These are phyloP conservation scores for Oxygymnocypris stewartii DNA, from an alignment of 2,113 vertebrate genomes.

Conservation along the genomic window DNA sequence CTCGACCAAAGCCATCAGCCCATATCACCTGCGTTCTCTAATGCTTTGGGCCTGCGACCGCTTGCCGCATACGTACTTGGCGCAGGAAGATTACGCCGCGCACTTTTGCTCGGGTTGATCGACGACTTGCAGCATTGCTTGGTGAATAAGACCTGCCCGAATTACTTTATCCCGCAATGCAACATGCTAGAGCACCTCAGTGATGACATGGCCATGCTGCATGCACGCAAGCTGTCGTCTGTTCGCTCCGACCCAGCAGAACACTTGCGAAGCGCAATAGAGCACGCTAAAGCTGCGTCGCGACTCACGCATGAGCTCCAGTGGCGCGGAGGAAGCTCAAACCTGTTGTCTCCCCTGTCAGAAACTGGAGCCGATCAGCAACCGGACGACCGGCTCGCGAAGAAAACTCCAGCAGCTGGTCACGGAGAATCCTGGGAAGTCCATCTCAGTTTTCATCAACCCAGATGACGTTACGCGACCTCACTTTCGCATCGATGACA, in stretches of 20 bases:
- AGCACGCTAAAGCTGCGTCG: conserved; percentile 91
- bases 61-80: conserved; percentile 86
- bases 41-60: conserved; percentile 99
- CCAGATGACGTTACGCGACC: conserved; percentile 95
- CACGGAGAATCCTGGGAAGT: conserved; percentile 97
- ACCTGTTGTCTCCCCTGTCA: conserved; percentile 87
- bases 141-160: conserved; percentile 95
- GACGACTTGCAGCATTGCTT: conserved; percentile 98
- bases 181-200: conserved; percentile 97
- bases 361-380: conserved; percentile 81
- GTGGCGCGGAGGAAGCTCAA: conserved; percentile 81
- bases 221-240: conserved; percentile 88
- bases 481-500: conserved; percentile 98
- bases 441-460: conserved; percentile 98
- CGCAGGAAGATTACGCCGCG: conserved; percentile 89
- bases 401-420: conserved; percentile 98
- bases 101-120: conserved; percentile 92
- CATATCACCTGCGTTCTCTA: conserved; percentile 93
- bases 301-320: conserved; percentile 87
- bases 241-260: conserved; percentile 91
- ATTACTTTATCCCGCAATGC: conserved; percentile 98
- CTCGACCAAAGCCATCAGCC: conserved; percentile 90
- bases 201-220: conserved; percentile 87
- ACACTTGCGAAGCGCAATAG: conserved; percentile 92
- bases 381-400: conserved; percentile 91